A percentile compares a stretch with the other conserved stretches of the same genome.
phyloP scores from a whole-genome alignment of 2,888 invertebrate genomes.

The Uloborus plumipes region DNA sequence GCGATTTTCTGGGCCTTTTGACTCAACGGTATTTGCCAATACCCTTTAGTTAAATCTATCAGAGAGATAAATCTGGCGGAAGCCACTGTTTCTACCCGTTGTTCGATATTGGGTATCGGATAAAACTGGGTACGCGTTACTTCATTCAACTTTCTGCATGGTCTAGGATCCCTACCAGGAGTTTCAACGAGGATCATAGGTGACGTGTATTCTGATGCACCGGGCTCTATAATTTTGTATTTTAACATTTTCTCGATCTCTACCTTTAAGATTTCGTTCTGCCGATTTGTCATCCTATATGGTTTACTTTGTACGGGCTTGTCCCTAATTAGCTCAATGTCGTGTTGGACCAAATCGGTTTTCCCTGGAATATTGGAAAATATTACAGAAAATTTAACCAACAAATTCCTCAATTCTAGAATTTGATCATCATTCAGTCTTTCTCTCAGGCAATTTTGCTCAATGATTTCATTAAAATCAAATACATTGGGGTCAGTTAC shows the following conservation, averaged over 20 bases:
- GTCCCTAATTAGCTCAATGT: not conserved
- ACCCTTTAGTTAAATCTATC: not conserved
- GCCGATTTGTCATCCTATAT: not conserved
- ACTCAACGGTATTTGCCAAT: slow-evolving; percentile 5
- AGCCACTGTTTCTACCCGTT: slow-evolving; percentile 1
- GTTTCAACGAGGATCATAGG: not conserved
- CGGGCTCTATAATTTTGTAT: not conserved
- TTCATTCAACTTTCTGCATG: not conserved
- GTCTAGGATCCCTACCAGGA: not conserved
- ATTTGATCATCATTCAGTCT: not conserved
- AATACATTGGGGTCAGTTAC: not conserved
- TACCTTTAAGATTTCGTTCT: not conserved
- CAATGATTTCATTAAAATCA: not conserved
- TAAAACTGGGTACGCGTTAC: not conserved
- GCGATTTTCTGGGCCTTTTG: not conserved
- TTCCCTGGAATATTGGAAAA: not conserved
- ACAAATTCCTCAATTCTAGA: not conserved
- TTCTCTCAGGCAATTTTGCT: not conserved
- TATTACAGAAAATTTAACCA: not conserved
- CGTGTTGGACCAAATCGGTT: not conserved
- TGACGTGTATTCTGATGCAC: not conserved
- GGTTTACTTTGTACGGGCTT: not conserved
- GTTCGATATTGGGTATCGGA: not conserved
- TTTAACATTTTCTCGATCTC: not conserved
- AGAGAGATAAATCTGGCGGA: not conserved